Percentiles rank a stretch among this genome's conserved stretches.
These are phyloP conservation scores for Nebria brevicollis DNA, from an alignment of 2,888 invertebrate genomes.

Conservation along the genomic window DNA sequence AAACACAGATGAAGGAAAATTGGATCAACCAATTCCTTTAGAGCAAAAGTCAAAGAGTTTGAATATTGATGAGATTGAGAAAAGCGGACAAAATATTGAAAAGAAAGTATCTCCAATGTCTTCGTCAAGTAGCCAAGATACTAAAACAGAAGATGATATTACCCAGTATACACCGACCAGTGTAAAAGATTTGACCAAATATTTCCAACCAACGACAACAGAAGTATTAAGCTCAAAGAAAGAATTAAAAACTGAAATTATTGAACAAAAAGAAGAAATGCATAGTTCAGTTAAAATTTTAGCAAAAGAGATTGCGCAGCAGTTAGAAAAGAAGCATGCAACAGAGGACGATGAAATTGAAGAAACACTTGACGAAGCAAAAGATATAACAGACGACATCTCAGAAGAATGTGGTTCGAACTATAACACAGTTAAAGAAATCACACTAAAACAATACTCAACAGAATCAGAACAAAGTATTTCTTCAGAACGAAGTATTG, in stretches of 20 bases:
- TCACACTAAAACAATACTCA: conserved; percentile 53
- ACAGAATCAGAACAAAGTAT: conserved; percentile 58
- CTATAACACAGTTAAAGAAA: background rate
- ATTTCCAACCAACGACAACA: conserved; percentile 28
- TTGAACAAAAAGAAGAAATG: background rate
- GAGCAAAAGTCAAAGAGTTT: conserved; percentile 50
- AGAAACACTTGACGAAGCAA: conserved; percentile 15
- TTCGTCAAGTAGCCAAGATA: conserved; percentile 44
- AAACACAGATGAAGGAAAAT: conserved; percentile 22
- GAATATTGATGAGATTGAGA: conserved; percentile 54
- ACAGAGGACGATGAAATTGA: conserved; percentile 3
- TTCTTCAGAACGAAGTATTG: conserved; percentile 54
- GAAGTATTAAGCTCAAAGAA: background rate
- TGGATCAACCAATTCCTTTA: conserved; percentile 49
- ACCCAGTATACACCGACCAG: conserved; percentile 42
- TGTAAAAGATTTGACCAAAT: conserved; percentile 38
- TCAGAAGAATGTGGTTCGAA: background rate
- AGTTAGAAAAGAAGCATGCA: background rate
- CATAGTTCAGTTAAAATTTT: conserved; percentile 3
- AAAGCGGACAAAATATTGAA: conserved; percentile 47
- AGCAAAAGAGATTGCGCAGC: background rate
- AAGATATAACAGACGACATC: conserved; percentile 10
- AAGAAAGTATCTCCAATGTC: conserved; percentile 46
- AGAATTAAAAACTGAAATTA: background rate
- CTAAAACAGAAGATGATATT: conserved; percentile 45